Conservation (phyloP, 2,888 invertebrate species). For the Ametastegia equiseti region DNA sequence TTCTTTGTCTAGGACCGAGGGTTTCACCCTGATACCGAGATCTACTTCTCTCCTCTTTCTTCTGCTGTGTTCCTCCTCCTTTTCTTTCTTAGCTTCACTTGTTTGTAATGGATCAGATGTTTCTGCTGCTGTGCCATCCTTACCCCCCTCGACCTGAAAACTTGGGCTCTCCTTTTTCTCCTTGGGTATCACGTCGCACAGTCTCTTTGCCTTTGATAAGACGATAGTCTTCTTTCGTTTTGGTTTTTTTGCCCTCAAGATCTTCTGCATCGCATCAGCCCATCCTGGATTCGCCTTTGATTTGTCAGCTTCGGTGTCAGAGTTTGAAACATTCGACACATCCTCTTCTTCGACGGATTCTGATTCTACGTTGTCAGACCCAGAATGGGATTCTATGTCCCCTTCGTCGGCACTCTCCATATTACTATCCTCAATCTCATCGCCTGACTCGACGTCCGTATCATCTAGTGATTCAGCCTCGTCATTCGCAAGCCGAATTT, state of each 20-base stretch:
- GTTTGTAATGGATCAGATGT: slow-evolving; percentile 71
- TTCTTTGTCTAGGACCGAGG: slow-evolving; percentile 86
- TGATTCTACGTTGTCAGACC: slow-evolving; percentile 63
- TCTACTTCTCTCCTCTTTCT: slow-evolving; percentile 78
- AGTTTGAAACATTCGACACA: background rate
- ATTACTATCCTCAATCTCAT: slow-evolving; percentile 24
- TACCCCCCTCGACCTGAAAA: slow-evolving; percentile 84
- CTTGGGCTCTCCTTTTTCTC: slow-evolving; percentile 76
- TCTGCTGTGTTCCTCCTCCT: slow-evolving; percentile 69
- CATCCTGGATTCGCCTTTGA: slow-evolving; percentile 82
- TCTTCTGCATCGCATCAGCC: slow-evolving; percentile 90
- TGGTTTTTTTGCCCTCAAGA: slow-evolving; percentile 86
- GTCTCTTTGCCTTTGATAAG: slow-evolving; percentile 88
- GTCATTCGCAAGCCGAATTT: slow-evolving; percentile 1
- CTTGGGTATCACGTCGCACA: slow-evolving; percentile 78
- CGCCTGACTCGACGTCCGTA: slow-evolving; percentile 21
- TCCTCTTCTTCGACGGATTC: slow-evolving; percentile 31
- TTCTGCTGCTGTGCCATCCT: slow-evolving; percentile 75
- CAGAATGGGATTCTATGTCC: slow-evolving; percentile 55
- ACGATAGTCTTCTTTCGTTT: slow-evolving; percentile 86
- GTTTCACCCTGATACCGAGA: slow-evolving; percentile 85
- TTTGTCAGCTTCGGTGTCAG: slow-evolving; percentile 28
- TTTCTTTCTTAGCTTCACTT: slow-evolving; percentile 67
- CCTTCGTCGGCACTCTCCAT: slow-evolving; percentile 55
- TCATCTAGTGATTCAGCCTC: slow-evolving; percentile 28